Base-by-base conservation (phyloP, 2,888 invertebrate species). In the Drosophila mayaguana region DNA sequence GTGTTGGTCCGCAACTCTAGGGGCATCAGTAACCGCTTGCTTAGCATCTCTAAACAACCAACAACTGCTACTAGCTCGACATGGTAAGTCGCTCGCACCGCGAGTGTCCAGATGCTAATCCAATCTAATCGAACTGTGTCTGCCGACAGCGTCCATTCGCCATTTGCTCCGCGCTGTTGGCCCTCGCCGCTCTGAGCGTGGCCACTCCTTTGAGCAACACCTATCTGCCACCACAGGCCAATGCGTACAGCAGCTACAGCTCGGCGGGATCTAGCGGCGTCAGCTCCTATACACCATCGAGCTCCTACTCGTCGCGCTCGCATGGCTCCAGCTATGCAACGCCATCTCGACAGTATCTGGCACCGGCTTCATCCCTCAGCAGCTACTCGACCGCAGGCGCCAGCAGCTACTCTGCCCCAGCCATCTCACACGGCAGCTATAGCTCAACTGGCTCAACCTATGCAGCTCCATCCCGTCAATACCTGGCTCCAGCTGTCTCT, bases 201-300 rank as follows among this genome's bases (percentile, higher is more conserved):
- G 80, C 79, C 51, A 72, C 50, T 40, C 74, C 84, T 18, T 53
- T 90, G 63, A 74, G 83, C 57, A 82, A 65, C 36, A 56, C 59
- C 32, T 90, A 90, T 38, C 46, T 90, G 66, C 89, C 89, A 0
- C 91, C 89, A 1, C 66, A 75, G 53, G 64, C 67, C 8, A 80
- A 78, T 20, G 76, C 78, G 11, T 53, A 75, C 12, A 86, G 77
- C 46, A 50, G 75, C 55, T 86, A 83, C 43, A 83, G 70, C 46
- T 55, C 77, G 9, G 83, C 78, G 7, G 70, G 77, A 20, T 68
- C 66, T 7, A 60, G 65, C 51, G 32, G 56, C 8, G 32, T 63
- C 28, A 28, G 54, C 51, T 76, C 80, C 7, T 55, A 63, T 38
- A 46, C 66, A 8, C 55, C 66, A 6, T 54, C 69, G 6, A 70